Evolutionary conservation across 2,888 invertebrate genomes (phyloP).

Genomic region (Pycnomerus fuliginosus): DNA sequence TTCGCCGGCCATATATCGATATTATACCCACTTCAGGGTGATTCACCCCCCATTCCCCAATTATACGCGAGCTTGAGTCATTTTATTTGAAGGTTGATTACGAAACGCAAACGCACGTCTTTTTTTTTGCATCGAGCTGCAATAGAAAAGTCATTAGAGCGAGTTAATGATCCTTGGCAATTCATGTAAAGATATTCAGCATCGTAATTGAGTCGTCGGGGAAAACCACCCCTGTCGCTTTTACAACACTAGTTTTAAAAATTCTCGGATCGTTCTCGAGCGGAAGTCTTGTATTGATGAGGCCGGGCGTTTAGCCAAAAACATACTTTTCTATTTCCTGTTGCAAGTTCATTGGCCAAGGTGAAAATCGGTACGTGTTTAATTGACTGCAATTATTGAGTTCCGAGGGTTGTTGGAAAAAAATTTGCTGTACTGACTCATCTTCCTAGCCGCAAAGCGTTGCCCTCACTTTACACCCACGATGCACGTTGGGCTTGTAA

Average conservation of each 20-base stretch:
- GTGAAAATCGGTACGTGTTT: conserved; percentile 8
- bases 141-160: conserved; percentile 15
- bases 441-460: conserved; percentile 5
- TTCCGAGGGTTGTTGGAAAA: no score
- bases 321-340: conserved; percentile 12
- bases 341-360: conserved; percentile 21
- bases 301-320: conserved; percentile 18
- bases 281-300: conserved; percentile 14
- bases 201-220: conserved; percentile 39
- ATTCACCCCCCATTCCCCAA: conserved; percentile 33
- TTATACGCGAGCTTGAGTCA: conserved; percentile 35
- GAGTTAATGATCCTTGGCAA: conserved; percentile 19
- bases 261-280: conserved; percentile 13
- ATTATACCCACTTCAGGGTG: conserved; percentile 26
- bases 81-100: conserved; percentile 27
- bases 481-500: conserved; percentile 10
- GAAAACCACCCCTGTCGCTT: no score
- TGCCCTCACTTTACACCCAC: conserved; percentile 7
- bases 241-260: conserved; percentile 4
- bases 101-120: not conserved
- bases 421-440: no score
- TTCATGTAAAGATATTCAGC: conserved; percentile 22
- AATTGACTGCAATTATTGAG: conserved; percentile 11
- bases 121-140: not conserved
- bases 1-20: conserved; percentile 23